Base-by-base conservation (phyloP, 2,797 vertebrate species). In the Sebastes nivosus region DNA sequence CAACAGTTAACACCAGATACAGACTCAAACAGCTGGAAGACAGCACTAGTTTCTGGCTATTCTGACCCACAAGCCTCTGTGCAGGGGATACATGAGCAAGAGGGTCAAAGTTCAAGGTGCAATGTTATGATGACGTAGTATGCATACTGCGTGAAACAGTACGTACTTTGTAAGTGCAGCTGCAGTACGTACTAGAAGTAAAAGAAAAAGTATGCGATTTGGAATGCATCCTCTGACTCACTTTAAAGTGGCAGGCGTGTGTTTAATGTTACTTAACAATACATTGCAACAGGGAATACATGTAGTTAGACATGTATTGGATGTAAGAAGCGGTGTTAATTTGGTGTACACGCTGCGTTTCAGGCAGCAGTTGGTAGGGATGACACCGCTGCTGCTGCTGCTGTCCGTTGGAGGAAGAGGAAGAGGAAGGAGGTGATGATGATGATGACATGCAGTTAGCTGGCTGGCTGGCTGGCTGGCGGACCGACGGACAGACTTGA, bases 391-490 rank as follows among this genome's bases (percentile, higher is more conserved):
- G 70, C 80, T 6, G 81, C 80, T 6, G 81, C 18, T 64, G 4
- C 60, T 86, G 92, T 93, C 82, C 74, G 83, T 69, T 42, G 88
- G 93, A 95, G 94, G 94, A 95, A 94, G 93, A 94, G 93, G 94
- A 95, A 95, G 95, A 94, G 90, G 94, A 94, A 94, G 88, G 57
- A 73, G 91, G 80, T 73, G 89, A 87, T 80, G 90, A 90, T 83
- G 92, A 83, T 77, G 87, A 86, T 87, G 88, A 88, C 88, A 90
- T 85, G 81, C 82, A 81, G 87, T 77, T 89, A 90, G 36, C 36
- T 36, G 36, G 88, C 77, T 80, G 77, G 52, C 27, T 29, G 85
- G 12, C 81, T 67, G 86, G 71, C 86, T 77, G 83, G 46, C 84
- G 63, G 89, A 83, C 89, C 52, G 83, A 83, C 77, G 36, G 38